These are phyloP conservation scores for Rhinolophus sinicus DNA, from an alignment of 2,113 vertebrate genomes.

Conservation along the genomic window DNA sequence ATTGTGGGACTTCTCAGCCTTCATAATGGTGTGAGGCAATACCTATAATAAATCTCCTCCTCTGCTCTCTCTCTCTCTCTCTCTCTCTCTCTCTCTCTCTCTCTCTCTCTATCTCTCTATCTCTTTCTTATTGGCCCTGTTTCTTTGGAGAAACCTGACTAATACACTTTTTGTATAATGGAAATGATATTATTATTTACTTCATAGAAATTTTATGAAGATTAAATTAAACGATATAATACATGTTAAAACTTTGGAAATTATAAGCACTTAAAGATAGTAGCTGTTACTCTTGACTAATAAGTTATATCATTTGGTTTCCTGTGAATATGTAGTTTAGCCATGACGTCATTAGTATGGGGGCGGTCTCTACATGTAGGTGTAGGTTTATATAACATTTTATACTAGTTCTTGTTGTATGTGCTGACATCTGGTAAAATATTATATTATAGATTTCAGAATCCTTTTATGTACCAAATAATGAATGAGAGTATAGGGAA, in stretches of 20 bases:
- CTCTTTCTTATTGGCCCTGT: background rate
- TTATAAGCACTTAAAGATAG: background rate
- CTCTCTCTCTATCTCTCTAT: too few species aligned
- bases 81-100: background rate
- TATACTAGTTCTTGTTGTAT: background rate
- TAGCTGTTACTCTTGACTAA: background rate
- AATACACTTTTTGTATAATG: background rate
- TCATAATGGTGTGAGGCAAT: background rate
- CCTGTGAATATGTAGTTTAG: background rate
- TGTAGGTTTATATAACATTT: background rate
- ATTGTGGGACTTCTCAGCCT: background rate
- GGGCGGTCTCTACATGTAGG: background rate
- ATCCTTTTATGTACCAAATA: slow-evolving; percentile 34
- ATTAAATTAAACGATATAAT: background rate
- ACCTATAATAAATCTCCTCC: background rate
- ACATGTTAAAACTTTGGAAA: background rate
- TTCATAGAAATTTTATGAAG: background rate
- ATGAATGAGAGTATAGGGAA: background rate
- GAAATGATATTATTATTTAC: background rate
- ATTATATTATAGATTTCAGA: slow-evolving; percentile 53
- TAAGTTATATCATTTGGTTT: background rate
- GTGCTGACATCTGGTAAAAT: slow-evolving; percentile 42
- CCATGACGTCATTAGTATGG: background rate
- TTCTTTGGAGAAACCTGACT: background rate
- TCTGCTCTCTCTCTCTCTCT: background rate